phyloP scores from a whole-genome alignment of 2,113 vertebrate species.

The Petromus typicus region DNA sequence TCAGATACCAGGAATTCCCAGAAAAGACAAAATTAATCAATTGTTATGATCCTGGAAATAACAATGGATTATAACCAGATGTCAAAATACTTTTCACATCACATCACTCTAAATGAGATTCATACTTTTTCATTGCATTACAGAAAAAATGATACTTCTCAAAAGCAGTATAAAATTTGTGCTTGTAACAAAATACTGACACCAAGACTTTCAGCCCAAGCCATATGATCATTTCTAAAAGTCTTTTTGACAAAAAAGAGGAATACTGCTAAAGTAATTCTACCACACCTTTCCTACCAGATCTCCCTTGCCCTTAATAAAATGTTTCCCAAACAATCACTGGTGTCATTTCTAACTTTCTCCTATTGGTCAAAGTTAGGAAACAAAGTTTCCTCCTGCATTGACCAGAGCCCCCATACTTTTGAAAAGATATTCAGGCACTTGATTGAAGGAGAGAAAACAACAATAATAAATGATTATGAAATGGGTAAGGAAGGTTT shows the following conservation, averaged over 20 bases:
- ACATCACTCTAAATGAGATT: background rate
- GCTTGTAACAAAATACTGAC: background rate
- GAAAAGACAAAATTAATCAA: background rate
- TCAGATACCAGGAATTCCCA: background rate
- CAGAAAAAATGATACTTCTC: constrained; percentile 33
- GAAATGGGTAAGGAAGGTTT: background rate
- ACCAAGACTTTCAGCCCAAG: background rate
- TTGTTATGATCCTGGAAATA: background rate
- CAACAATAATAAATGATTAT: constrained; percentile 16
- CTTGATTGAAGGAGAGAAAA: constrained; percentile 19
- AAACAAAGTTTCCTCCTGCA: constrained; percentile 35
- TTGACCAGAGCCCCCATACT: background rate
- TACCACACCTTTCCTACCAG: constrained; percentile 51
- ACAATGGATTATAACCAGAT: background rate
- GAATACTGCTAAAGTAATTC: background rate
- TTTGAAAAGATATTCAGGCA: background rate
- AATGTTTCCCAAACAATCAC: constrained; percentile 40
- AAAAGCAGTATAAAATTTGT: constrained; percentile 22
- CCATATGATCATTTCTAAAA: constrained; percentile 32
- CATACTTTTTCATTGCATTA: background rate
- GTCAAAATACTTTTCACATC: background rate
- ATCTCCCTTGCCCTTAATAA: constrained; percentile 48
- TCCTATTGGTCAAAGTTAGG: constrained; percentile 37
- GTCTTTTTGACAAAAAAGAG: background rate
- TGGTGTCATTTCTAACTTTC: background rate